Conservation (phyloP, 2,888 invertebrate species). For the Myopa tessellatipennis region DNA sequence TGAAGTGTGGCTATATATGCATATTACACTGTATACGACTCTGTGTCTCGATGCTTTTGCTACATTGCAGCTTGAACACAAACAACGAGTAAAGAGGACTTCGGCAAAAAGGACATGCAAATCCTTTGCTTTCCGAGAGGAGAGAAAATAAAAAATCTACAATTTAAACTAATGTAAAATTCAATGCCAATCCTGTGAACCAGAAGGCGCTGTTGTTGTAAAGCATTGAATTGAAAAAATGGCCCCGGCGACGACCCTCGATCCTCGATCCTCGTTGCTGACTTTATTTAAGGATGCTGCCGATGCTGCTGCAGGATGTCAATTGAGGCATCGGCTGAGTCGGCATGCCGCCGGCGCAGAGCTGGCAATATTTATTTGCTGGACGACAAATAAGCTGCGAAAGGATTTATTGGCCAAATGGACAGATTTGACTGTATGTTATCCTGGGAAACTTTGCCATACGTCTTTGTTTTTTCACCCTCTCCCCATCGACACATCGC, state of each 20-base stretch:
- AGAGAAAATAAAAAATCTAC: neutral
- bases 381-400: constrained; percentile 65
- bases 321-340: neutral
- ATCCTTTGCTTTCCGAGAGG: neutral
- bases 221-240: constrained; percentile 11
- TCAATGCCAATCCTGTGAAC: constrained; percentile 21
- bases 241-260: neutral
- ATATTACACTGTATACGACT: no score
- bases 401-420: constrained; percentile 68
- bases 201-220: neutral
- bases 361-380: constrained; percentile 58
- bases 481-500: neutral
- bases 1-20: no score
- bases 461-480: constrained; percentile 29
- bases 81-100: constrained; percentile 6
- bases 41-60: no score
- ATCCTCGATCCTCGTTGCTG: constrained; percentile 6
- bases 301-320: constrained; percentile 11
- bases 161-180: constrained; percentile 34
- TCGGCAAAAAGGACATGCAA: neutral
- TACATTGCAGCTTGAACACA: constrained; percentile 26
- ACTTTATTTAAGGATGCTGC: constrained; percentile 28
- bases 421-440: constrained; percentile 66
- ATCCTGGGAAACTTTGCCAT: constrained; percentile 45
- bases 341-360: constrained; percentile 9